Base-by-base conservation (phyloP, 2,797 vertebrate species). In the Mionectes olivaceus region DNA sequence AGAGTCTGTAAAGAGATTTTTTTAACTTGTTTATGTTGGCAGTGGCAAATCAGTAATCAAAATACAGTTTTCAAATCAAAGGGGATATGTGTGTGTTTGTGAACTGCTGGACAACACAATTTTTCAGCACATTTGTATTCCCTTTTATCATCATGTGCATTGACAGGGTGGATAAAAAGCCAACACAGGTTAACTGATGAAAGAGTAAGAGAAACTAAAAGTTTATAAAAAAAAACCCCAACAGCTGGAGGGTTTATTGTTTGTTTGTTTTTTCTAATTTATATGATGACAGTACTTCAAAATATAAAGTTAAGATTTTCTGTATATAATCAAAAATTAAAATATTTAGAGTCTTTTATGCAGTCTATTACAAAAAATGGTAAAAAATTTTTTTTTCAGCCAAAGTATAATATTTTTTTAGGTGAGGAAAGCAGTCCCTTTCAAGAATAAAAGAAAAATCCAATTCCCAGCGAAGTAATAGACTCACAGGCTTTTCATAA, bases 391-490 rank as follows among this genome's bases (percentile, higher is more conserved):
- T 15, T 43, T 53, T 47, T 91, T 63, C 39, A 91, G 53, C 12
- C 35, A 90, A 93, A 86, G 83, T 55, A 46, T 3, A 15, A 1
- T 30, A 7, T 32, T 70, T 50, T 80, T 77, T 55, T 53, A 37
- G 11, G 47, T 32, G 27, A 65, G 47, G 15, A 94, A 93, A 93
- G 32, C 27, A 88, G 7, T 10, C 11, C 17, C 22, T 84, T 82
- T 63, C 35, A 86, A 82, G 73, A 49, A 71, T 75, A 83, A 9
- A 73, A 77, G 65, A 64, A 53, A 46, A 19, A 37, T 28, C 76
- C 39, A 90, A 52, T 91, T 94, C 55, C 46, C 61, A 67, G 55
- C 3, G 37, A 87, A 79, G 63, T 74, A 87, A 88, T 69, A 91
- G 71, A 53, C 33, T 86, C 25, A 15, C 5, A 59, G 57, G 55